A percentile compares a stretch with the other conserved stretches of the same genome.
These are phyloP conservation scores for Muntiacus muntjak DNA, from an alignment of 2,113 vertebrate species.

Conservation along the genomic window DNA sequence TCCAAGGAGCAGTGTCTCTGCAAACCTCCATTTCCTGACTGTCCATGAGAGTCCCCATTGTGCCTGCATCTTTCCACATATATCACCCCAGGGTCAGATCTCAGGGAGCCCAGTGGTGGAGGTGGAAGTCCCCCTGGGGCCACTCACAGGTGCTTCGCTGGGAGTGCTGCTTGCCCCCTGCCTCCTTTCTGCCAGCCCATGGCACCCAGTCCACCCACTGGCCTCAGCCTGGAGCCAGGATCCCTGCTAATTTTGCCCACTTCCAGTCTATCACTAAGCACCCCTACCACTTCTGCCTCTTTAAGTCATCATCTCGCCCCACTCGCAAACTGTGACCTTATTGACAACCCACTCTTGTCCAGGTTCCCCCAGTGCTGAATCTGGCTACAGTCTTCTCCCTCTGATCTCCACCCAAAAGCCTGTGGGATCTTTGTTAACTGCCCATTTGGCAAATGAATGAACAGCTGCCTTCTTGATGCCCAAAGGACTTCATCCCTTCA, in stretches of 20 bases:
- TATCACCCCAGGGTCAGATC: neutral
- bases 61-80: neutral
- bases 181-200: neutral
- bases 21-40: too few species aligned
- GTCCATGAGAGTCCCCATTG: rapidly evolving
- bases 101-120: neutral
- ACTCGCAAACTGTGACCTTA: neutral
- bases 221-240: neutral
- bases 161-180: neutral
- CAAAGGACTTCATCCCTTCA: neutral
- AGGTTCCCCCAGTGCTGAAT: neutral
- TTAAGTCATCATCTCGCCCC: neutral
- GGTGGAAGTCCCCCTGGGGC: too few species aligned
- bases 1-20: neutral
- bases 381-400: neutral
- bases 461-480: rapidly evolving
- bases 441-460: neutral
- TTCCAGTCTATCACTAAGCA: neutral
- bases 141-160: rapidly evolving
- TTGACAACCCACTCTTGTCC: neutral
- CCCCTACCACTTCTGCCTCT: neutral
- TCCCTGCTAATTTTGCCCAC: neutral
- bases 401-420: neutral
- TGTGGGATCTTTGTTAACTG: neutral
- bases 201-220: neutral